These are phyloP conservation scores for Venusia cambrica DNA, from an alignment of 2,888 invertebrate species.

Conservation along the genomic window DNA sequence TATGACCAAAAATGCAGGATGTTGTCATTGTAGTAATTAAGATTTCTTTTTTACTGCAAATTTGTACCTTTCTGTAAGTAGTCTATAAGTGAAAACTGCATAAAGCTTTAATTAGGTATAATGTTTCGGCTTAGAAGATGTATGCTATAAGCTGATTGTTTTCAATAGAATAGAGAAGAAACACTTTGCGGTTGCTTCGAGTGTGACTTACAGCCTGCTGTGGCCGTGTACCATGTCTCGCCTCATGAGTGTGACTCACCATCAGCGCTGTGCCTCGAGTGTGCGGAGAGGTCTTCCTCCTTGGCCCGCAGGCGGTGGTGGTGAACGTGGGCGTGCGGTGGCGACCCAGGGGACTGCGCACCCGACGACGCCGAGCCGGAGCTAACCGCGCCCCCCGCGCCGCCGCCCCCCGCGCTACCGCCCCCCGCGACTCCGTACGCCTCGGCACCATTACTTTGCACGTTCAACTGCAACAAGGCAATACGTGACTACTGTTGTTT, in stretches of 20 bases:
- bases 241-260: constrained; percentile 58
- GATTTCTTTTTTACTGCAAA: too few relatives aligned
- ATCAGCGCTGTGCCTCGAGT: constrained; percentile 82
- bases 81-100: too few relatives aligned
- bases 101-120: too few relatives aligned
- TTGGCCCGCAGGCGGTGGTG: constrained; percentile 77
- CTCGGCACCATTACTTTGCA: constrained; percentile 55
- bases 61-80: too few relatives aligned
- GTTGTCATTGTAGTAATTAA: too few relatives aligned
- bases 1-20: too few relatives aligned
- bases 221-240: too few relatives aligned
- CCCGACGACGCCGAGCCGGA: constrained; percentile 69
- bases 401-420: constrained; percentile 33
- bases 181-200: too few relatives aligned
- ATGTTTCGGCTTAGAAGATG: too few relatives aligned
- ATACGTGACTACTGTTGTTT: not conserved
- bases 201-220: too few relatives aligned
- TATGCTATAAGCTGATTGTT: too few relatives aligned
- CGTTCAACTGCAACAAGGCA: constrained; percentile 58
- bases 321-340: constrained; percentile 56
- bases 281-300: constrained; percentile 83
- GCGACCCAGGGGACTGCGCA: constrained; percentile 63
- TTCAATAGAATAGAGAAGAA: too few relatives aligned
- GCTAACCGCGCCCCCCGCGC: constrained; percentile 51
- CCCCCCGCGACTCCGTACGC: constrained; percentile 41